Evolutionary conservation across 2,888 invertebrate genomes (phyloP), one percentile per base, ranked within the genome.

Genomic region (Pachycephus smyrnensis): DNA sequence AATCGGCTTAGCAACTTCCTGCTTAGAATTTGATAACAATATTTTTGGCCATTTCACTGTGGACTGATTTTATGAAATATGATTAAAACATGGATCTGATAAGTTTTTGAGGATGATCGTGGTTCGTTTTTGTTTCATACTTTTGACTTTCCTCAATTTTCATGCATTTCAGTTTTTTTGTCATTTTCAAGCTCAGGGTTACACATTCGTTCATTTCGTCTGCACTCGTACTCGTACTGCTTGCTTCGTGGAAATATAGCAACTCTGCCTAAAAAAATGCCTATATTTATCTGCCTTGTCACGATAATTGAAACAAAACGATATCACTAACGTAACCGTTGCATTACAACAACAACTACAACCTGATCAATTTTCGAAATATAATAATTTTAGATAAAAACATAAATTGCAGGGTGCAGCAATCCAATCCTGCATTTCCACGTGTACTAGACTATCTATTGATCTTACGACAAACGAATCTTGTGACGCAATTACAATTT

Each of bases 241-340:
- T 80, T 74, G 32, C 76, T 37, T 12, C 80, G 76, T 37, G 80
- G 79, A 23, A 80, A 79, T 4, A 79, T 12, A 23, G 79, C 33
- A 40, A 75, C n/a, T 69, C 40, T 74, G 30, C 80, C 80, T 80
- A 31, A 71, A 69, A 69, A 33, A 76, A 73, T 36, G 12, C 36
- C 9, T 23, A 12, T 35, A 55, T 2, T 23, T 9, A 23, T 55
- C 55, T 15, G 23, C 23, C 23, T 55, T 55, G 15, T 55, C 55
- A 23, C 6, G 23, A 23, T 23, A 35, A 55, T 23, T 23, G 2
- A 23, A 6, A 55, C 15, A 2, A 9, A 55, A 55, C 9, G 23
- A 55, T 55, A 55, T 55, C 6, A 23, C 9, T 23, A 55, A 55
- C 6, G 55, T 55, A 55, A 23, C 23, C 6, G 15, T 55, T 15